Conservation (phyloP, 2,888 invertebrate genomes). For the Cancer borealis region DNA sequence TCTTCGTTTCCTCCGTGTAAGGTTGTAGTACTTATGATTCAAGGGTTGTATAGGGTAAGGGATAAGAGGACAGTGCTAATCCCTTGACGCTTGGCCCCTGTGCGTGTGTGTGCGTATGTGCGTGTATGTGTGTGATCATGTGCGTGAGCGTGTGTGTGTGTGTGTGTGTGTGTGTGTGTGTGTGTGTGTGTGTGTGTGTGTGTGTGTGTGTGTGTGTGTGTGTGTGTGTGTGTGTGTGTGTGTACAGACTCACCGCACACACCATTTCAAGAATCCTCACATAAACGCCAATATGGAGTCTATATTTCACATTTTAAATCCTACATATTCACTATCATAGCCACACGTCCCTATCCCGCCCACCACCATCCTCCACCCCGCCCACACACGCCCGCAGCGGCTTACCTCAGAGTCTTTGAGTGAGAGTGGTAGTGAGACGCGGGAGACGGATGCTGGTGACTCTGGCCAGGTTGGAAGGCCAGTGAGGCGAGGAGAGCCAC, state of each 20-base stretch:
- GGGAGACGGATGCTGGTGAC: conserved; percentile 25
- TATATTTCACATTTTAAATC: neutral
- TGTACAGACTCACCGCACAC: neutral
- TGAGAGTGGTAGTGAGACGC: neutral
- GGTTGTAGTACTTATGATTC: neutral
- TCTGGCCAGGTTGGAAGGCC: neutral
- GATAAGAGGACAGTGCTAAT: neutral
- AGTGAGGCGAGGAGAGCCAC: neutral
- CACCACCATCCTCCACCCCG: neutral
- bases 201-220: conserved; percentile 50
- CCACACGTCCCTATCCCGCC: neutral
- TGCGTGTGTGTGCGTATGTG: neutral
- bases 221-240: conserved; percentile 49
- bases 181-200: conserved; percentile 2
- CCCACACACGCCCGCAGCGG: neutral
- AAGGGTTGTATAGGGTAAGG: neutral
- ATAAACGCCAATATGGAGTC: neutral
- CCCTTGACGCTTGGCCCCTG: neutral
- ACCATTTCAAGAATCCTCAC: neutral
- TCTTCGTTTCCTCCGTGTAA: neutral
- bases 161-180: neutral
- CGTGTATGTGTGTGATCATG: neutral
- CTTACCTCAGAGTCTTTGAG: conserved; percentile 1
- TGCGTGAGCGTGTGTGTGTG: neutral
- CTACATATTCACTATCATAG: neutral